Conservation (phyloP, 1,140 invertebrate species). For the Zeugodacus cucurbitae region DNA sequence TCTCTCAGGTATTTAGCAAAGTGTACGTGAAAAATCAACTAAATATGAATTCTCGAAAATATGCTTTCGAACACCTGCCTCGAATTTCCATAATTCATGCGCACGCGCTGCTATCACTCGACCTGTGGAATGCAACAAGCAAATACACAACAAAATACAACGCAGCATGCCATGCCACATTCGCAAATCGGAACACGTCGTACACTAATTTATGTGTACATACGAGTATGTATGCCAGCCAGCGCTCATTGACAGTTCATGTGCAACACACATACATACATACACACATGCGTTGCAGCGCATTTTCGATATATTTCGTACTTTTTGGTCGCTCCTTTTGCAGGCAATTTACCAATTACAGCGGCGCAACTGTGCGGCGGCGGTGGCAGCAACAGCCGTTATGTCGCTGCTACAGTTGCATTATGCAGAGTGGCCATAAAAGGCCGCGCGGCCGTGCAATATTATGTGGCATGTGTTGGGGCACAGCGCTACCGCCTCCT, state of each 20-base stretch:
- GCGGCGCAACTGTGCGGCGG: slow-evolving; percentile 46
- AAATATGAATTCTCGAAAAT: background rate
- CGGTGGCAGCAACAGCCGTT: background rate
- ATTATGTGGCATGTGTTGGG: background rate
- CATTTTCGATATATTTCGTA: background rate
- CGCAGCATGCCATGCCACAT: background rate
- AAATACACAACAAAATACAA: background rate
- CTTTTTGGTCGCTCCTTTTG: slow-evolving; percentile 19
- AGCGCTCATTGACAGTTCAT: background rate
- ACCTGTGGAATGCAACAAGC: background rate
- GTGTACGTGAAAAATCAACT: background rate
- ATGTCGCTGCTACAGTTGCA: background rate
- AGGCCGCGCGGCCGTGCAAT: background rate
- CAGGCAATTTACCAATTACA: slow-evolving; percentile 47
- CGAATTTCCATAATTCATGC: slow-evolving; percentile 56
- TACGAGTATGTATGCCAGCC: background rate
- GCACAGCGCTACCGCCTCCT: too few relatives aligned
- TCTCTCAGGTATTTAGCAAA: background rate
- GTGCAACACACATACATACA: background rate
- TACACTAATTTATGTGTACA: background rate
- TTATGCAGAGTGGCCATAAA: slow-evolving; percentile 11
- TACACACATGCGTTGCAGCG: background rate
- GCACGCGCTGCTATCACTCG: slow-evolving; percentile 49
- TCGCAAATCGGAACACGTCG: background rate
- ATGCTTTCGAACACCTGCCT: slow-evolving; percentile 50